Evolutionary conservation across 2,888 invertebrate genomes (phyloP), one percentile per base, ranked within the genome.

Genomic region (Cantharis lateralis): DNA sequence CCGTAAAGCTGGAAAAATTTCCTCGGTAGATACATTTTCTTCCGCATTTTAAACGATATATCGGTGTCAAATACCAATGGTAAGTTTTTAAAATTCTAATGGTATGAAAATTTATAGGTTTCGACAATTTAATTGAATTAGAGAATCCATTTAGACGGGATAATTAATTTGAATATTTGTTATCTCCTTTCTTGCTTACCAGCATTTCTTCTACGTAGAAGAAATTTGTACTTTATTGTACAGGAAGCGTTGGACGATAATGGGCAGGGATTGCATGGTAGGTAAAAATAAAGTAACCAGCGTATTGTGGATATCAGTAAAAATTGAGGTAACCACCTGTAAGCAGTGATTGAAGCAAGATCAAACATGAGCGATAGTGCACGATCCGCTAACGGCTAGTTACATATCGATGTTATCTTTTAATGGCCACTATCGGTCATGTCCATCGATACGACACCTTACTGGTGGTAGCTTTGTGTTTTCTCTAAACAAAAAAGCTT

Each of bases 331-430:
- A 76, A 76, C 76, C 72, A 76, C 72, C 74, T 74, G 73, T 74
- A 77, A 77, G 70, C 79, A 81, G 78, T 82, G 82, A 83, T 82
- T 83, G 84, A 84, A 81, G 82, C 76, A 76, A 82, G 84, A 84
- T 84, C 83, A 83, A 83, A 83, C 83, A 84, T 82, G 83, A 82
- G 81, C 81, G 84, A 84, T 84, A 84, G 83, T 70, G 84, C 85
- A 85, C 85, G 85, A 83, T 81, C 80, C 78, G 81, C 84, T 83
- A 82, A 81, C 80, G 84, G 84, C 83, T 81, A 78, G 82, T 81
- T 82, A 82, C 78, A 82, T 83, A 83, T 82, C 83, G 80, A 76
- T 78, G 79, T 82, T 82, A 83, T 84, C 84, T 81, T 82, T 83
- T 82, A 80, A 78, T 78, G 78, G 74, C 75, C 78, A 63, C 79